A percentile compares a stretch with the other conserved stretches of the same genome.
phyloP scores from a whole-genome alignment of 2,113 vertebrate genomes.

The Neodontobutis hainanensis region DNA sequence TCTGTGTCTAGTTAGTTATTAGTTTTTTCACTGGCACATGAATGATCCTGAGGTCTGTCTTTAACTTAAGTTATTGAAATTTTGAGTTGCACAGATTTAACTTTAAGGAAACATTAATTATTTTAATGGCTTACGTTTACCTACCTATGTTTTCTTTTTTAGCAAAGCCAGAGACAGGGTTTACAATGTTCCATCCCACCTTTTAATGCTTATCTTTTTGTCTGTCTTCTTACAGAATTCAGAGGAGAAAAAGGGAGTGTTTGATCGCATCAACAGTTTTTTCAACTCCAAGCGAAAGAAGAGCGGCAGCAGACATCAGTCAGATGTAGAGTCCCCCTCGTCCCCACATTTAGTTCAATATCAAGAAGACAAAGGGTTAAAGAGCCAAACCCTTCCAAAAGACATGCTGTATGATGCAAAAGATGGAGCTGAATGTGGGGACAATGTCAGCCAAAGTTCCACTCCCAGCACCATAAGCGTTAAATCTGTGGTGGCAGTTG shows the following conservation, averaged over 20 bases:
- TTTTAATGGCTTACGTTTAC: too few species aligned
- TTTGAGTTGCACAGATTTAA: too few species aligned
- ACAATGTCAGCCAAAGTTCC: conserved; percentile 44
- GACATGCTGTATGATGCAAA: neutral
- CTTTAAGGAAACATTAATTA: too few species aligned
- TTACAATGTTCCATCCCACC: neutral
- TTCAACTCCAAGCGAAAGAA: conserved; percentile 62
- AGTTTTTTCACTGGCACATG: neutral
- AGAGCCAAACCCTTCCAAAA: conserved; percentile 37
- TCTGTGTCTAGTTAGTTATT: conserved; percentile 34
- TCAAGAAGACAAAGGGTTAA: conserved; percentile 31
- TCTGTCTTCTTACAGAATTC: conserved; percentile 57
- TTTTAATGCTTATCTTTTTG: conserved; percentile 7
- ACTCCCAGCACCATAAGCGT: conserved; percentile 40
- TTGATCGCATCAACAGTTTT: conserved; percentile 67
- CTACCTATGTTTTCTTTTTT: neutral
- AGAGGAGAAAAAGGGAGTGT: conserved; percentile 66
- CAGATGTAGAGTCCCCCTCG: conserved; percentile 18
- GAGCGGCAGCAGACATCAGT: conserved; percentile 43
- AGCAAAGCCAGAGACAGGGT: conserved; percentile 12
- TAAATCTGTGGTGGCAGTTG: conserved; percentile 31
- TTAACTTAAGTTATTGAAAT: neutral
- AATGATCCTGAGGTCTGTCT: conserved; percentile 1
- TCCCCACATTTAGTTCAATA: conserved; percentile 4
- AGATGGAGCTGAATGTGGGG: neutral